Percentiles rank a stretch among this genome's conserved stretches.
Evolutionary conservation across 2,113 vertebrate genomes (phyloP).

Genomic region (Indicator indicator): DNA sequence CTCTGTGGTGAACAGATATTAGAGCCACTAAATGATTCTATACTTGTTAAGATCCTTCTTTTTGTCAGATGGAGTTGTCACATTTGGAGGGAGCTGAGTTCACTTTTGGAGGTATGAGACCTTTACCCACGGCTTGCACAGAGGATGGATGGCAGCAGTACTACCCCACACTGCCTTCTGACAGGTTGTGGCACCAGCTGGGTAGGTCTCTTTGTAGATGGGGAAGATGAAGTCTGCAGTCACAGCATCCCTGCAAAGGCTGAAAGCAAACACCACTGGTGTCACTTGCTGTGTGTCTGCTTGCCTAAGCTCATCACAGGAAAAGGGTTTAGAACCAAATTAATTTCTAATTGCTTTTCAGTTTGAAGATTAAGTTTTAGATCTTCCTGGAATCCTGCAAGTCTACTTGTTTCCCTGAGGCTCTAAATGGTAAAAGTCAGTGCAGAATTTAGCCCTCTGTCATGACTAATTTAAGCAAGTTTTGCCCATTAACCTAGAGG

Average conservation of each 20-base stretch:
- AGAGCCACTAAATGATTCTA: not conserved
- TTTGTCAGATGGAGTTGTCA: not conserved
- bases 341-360: not conserved
- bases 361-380: not conserved
- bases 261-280: not conserved
- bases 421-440: not conserved
- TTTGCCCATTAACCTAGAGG: conserved; percentile 22
- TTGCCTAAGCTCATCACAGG: not conserved
- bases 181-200: not conserved
- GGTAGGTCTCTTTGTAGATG: not conserved
- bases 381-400: not conserved
- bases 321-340: not conserved
- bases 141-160: not conserved
- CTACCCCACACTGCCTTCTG: not conserved
- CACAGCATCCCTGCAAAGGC: fast-evolving
- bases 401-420: not conserved
- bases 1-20: not conserved
- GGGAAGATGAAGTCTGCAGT: not conserved
- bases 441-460: not conserved
- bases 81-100: not conserved
- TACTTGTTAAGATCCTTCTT: not conserved
- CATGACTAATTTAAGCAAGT: conserved; percentile 32
- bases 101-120: not conserved
- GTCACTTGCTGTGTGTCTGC: not conserved
- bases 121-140: not conserved